Evolutionary conservation across 2,888 invertebrate species (phyloP), one percentile per base, ranked within the genome.

Genomic region (Ptychoptera albimana): DNA sequence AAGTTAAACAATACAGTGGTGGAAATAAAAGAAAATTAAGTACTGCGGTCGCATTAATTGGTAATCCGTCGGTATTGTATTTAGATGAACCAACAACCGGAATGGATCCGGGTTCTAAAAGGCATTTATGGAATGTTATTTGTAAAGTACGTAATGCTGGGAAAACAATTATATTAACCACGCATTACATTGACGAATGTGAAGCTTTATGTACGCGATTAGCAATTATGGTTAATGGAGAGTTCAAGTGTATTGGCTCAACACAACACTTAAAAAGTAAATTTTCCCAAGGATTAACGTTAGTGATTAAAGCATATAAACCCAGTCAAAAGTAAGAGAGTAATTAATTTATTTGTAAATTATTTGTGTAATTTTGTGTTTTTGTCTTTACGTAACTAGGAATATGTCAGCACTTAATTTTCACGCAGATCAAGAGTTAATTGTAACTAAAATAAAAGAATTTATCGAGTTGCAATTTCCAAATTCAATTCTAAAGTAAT

Each of bases 141-240:
- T 69, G 73, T 44, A 70, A 73, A 48, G 72, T 79, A 13, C 69
- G 82, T 37, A 75, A 76, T 44, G 67, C 72, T 6, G 85, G 86
- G 1, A 74, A 74, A 54, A 79, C 82, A 43, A 72, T 88, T 35
- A 71, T 89, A 47, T 70, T 88, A 50, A 85, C 88, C 15, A 83
- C 85, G 42, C 81, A 80, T 61, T 82, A 82, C 60, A 82, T 84
- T 77, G 76, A 79, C 55, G 86, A 86, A 63, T 83, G 84, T 62
- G 84, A 85, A 65, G 78, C 79, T 37, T 66, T 87, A 8, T 84
- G 85, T 58, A 79, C 82, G 12, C 67, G 82, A 15, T 67, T 84
- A 51, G 77, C 81, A 39, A 77, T 85, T 44, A 82, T 85, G 78
- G 82, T 82, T 50, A 75, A 78, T 54, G 84, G 84, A 1, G 69